phyloP scores from a whole-genome alignment of 1,140 invertebrate genomes.

The Drosophila baimaii region DNA sequence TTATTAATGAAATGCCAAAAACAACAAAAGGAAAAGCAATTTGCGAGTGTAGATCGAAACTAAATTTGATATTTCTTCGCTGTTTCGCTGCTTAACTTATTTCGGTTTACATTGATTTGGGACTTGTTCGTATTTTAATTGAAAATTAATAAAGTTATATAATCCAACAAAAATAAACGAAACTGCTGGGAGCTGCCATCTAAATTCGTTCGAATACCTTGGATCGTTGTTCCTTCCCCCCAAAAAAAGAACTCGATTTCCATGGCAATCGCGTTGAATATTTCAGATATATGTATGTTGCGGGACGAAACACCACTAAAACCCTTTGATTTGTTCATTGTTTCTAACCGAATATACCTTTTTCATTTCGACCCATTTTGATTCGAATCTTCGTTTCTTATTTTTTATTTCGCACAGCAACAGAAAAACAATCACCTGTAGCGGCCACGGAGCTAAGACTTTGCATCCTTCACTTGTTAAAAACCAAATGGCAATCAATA shows the following conservation, averaged over 20 bases:
- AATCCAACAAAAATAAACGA: slow-evolving; percentile 48
- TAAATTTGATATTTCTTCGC: slow-evolving; percentile 43
- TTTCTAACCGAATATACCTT: slow-evolving; percentile 30
- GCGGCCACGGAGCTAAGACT: slow-evolving; percentile 17
- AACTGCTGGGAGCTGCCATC: slow-evolving; percentile 12
- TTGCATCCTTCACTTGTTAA: slow-evolving; percentile 46
- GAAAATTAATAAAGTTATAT: slow-evolving; percentile 73
- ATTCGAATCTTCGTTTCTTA: slow-evolving; percentile 44
- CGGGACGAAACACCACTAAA: slow-evolving; percentile 17
- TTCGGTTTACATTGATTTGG: slow-evolving; percentile 54
- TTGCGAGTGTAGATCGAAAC: slow-evolving; percentile 25
- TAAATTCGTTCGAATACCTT: slow-evolving; percentile 19
- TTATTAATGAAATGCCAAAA: slow-evolving; percentile 52
- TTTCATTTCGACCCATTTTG: slow-evolving; percentile 35
- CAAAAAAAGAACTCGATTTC: slow-evolving; percentile 7
- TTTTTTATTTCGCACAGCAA: slow-evolving; percentile 65
- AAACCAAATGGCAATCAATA: slow-evolving; percentile 48
- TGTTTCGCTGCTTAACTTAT: slow-evolving; percentile 44
- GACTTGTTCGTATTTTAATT: slow-evolving; percentile 57
- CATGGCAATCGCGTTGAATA: slow-evolving; percentile 12
- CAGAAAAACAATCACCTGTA: slow-evolving; percentile 65
- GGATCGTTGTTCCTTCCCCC: background rate
- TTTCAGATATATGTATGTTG: slow-evolving; percentile 22
- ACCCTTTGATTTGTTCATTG: slow-evolving; percentile 26
- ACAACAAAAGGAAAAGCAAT: slow-evolving; percentile 28